These are phyloP conservation scores for Ploceus nigricollis DNA, from an alignment of 2,113 vertebrate genomes.

Conservation along the genomic window DNA sequence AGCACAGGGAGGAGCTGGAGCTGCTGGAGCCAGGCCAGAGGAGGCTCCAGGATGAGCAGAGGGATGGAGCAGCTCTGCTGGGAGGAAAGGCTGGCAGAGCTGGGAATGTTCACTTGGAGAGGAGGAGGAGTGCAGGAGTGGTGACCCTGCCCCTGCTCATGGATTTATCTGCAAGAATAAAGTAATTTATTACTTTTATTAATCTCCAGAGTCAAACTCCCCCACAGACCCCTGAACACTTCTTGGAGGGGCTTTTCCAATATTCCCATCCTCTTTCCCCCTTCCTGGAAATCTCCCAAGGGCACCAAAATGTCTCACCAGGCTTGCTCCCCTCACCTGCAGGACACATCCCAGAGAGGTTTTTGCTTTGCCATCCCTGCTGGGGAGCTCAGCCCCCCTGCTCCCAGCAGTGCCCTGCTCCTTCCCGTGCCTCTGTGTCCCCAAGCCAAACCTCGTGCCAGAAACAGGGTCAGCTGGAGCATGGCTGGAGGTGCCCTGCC, in stretches of 20 bases:
- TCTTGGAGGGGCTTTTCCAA: not conserved
- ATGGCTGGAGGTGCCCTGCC: not conserved
- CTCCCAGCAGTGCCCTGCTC: not conserved
- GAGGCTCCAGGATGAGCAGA: not conserved
- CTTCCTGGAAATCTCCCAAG: not conserved
- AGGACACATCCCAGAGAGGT: not conserved
- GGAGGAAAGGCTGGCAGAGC: not conserved
- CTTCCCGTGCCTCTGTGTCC: not conserved
- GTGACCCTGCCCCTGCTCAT: not conserved
- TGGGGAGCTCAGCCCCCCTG: not conserved
- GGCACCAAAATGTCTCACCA: fast-evolving
- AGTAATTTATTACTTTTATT: no score
- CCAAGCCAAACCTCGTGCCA: not conserved
- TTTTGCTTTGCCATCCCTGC: not conserved
- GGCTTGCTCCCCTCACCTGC: not conserved
- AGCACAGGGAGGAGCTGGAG: not conserved
- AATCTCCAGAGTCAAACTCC: fast-evolving
- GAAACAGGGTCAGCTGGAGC: not conserved
- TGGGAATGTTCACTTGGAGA: not conserved
- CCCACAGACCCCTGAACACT: not conserved
- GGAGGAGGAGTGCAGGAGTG: not conserved
- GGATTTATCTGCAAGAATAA: not conserved
- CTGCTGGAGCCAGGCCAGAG: not conserved
- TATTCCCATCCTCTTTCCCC: not conserved
- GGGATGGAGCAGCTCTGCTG: not conserved